A percentile compares a stretch with the other conserved stretches of the same genome.
phyloP scores from a whole-genome alignment of 2,888 invertebrate genomes.

The Agriotes lineatus region DNA sequence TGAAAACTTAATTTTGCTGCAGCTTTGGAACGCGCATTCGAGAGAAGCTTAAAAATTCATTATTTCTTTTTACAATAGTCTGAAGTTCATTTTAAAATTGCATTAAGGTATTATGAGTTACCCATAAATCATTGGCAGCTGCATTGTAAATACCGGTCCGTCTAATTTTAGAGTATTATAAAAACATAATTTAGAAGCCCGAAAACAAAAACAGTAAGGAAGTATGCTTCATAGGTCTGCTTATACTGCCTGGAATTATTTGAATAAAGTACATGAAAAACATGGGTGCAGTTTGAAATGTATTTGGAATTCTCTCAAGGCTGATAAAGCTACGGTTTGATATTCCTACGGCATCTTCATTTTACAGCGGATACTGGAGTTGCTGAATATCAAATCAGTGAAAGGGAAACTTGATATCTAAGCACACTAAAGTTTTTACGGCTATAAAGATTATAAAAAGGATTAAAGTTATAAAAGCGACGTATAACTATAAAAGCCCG shows the following conservation, averaged over 20 bases:
- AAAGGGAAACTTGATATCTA: conserved; percentile 42
- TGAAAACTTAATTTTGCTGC: too few relatives aligned
- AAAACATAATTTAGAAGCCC: too few relatives aligned
- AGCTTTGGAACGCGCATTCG: too few relatives aligned
- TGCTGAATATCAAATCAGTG: conserved; percentile 42
- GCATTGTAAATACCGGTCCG: too few relatives aligned
- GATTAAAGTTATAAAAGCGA: conserved; percentile 41
- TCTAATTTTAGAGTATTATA: too few relatives aligned
- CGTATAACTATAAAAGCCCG: conserved; percentile 34
- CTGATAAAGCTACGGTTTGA: background rate
- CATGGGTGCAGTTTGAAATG: background rate
- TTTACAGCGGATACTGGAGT: conserved; percentile 35
- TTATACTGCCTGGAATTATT: too few relatives aligned
- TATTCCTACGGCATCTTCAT: conserved; percentile 35
- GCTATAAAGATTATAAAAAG: conserved; percentile 43
- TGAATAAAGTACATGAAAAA: too few relatives aligned
- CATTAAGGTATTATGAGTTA: background rate
- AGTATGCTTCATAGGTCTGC: too few relatives aligned
- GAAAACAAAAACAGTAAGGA: too few relatives aligned
- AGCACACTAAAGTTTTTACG: conserved; percentile 42
- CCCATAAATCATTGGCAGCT: too few relatives aligned
- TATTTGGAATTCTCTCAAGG: background rate
- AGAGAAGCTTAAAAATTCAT: too few relatives aligned
- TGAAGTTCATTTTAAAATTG: background rate
- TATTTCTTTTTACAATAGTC: too few relatives aligned